phyloP scores from a whole-genome alignment of 2,113 vertebrate species.

The Addax nasomaculatus region DNA sequence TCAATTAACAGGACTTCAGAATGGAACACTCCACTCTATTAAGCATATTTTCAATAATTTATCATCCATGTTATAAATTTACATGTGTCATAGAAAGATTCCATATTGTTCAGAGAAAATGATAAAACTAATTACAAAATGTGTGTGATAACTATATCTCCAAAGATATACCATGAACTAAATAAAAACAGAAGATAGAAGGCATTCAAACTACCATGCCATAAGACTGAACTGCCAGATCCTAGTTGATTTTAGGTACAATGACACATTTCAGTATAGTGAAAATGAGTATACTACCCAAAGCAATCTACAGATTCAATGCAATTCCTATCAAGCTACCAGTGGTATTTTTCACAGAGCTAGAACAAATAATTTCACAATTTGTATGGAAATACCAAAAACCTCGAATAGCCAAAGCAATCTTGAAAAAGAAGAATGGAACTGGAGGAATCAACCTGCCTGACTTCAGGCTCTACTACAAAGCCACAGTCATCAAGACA shows the following conservation, averaged over 20 bases:
- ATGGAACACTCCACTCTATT: not conserved
- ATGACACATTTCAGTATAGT: not conserved
- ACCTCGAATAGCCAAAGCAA: too few relatives aligned
- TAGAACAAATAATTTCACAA: too few relatives aligned
- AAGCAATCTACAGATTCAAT: too few relatives aligned
- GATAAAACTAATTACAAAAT: not conserved
- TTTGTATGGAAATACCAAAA: too few relatives aligned
- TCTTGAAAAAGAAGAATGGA: too few relatives aligned
- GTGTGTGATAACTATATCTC: not conserved
- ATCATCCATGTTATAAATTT: not conserved
- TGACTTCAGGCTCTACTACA: too few relatives aligned
- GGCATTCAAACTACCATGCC: not conserved
- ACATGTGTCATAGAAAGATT: not conserved
- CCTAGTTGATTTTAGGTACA: not conserved
- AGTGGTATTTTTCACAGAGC: too few relatives aligned
- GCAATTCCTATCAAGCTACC: too few relatives aligned
- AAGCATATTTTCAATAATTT: not conserved
- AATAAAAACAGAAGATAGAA: not conserved
- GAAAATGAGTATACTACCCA: too few relatives aligned
- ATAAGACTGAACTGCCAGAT: not conserved
- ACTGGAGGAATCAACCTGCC: too few relatives aligned
- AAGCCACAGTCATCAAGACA: too few relatives aligned
- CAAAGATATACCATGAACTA: not conserved
- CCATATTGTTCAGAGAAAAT: not conserved
- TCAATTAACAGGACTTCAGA: not conserved